Conservation (phyloP, 1,140 invertebrate genomes). For the Sesamia nonagrioides region DNA sequence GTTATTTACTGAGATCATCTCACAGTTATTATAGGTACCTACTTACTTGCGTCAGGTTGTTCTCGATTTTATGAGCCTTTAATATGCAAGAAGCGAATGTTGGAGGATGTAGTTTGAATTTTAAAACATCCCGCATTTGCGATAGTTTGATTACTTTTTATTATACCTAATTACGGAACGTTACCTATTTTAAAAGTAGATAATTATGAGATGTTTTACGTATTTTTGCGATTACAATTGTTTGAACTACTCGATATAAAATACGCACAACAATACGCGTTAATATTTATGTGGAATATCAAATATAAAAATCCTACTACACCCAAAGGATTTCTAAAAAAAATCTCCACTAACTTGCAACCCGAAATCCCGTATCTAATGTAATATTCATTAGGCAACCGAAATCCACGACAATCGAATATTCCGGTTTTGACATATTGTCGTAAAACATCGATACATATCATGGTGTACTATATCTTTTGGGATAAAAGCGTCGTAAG, state of each 20-base stretch:
- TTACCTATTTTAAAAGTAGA: too few species aligned
- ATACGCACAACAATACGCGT: neutral
- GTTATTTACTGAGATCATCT: conserved; percentile 23
- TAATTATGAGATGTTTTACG: too few species aligned
- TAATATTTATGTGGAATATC: neutral
- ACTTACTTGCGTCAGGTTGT: neutral
- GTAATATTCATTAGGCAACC: conserved; percentile 21
- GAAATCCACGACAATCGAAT: conserved; percentile 9
- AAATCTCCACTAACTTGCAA: conserved; percentile 8
- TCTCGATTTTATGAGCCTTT: conserved; percentile 17
- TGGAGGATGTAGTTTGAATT: conserved; percentile 9
- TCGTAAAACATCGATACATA: conserved; percentile 56
- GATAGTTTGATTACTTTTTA: neutral
- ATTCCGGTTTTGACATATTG: conserved; percentile 36
- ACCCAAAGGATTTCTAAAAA: neutral
- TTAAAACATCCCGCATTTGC: neutral
- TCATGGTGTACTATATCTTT: conserved; percentile 59
- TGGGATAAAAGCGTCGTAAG: conserved; percentile 70
- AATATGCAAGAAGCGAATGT: neutral
- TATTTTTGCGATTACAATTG: too few species aligned
- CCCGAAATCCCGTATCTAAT: conserved; percentile 22
- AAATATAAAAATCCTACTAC: neutral
- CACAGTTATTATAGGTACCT: neutral
- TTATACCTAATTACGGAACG: too few species aligned
- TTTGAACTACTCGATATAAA: neutral